Evolutionary conservation across 2,797 vertebrate species (phyloP).

Genomic region (Valencia hispanica): DNA sequence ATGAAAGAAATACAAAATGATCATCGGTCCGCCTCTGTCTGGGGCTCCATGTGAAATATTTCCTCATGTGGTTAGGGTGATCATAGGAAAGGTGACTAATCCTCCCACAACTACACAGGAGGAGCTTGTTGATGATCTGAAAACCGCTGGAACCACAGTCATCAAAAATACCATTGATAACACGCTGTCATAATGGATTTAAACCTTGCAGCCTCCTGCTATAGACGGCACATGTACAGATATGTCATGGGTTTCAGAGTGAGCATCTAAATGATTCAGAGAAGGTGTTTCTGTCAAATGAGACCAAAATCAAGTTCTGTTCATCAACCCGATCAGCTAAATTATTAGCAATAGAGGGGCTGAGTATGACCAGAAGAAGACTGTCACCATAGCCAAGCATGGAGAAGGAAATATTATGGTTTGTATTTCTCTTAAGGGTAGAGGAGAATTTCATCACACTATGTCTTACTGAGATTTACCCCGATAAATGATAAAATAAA

Average conservation of each 20-base stretch:
- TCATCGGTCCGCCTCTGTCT: background rate
- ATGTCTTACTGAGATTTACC: background rate
- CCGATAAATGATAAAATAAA: background rate
- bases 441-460: background rate
- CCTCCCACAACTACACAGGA: background rate
- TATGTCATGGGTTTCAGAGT: background rate
- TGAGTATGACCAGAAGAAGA: too few species aligned
- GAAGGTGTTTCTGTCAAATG: background rate
- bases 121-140: background rate
- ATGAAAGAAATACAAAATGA: background rate
- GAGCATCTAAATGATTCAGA: background rate
- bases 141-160: background rate
- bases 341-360: too few species aligned
- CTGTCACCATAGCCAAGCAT: too few species aligned
- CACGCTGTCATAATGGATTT: background rate
- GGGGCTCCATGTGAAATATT: background rate
- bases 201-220: background rate
- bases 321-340: too few species aligned
- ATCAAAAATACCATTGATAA: background rate
- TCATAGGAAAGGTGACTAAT: background rate
- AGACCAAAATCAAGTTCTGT: background rate
- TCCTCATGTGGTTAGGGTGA: background rate
- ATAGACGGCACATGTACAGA: background rate
- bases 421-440: too few species aligned
- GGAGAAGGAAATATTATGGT: too few species aligned